These are phyloP conservation scores for Pangasius sanitwongsei DNA, from an alignment of 2,797 vertebrate species.

Conservation along the genomic window DNA sequence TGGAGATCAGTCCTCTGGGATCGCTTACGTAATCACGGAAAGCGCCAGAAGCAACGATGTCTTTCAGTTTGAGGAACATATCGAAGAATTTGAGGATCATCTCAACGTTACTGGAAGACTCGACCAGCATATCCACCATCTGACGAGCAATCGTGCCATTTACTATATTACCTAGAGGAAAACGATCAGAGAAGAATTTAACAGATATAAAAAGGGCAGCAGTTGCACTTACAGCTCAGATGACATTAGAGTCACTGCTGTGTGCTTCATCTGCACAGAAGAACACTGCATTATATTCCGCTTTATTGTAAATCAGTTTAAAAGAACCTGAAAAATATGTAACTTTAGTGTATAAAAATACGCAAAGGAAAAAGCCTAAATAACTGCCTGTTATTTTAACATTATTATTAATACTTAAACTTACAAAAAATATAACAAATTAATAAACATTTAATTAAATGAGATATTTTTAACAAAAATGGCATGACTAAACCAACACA, in stretches of 20 bases:
- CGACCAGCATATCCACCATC: conserved; percentile 99
- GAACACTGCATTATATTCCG: not conserved
- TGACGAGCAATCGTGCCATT: conserved; percentile 96
- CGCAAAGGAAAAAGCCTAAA: too few relatives aligned
- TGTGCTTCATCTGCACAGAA: not conserved
- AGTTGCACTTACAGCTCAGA: not conserved
- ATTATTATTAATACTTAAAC: not conserved
- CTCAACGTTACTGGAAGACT: conserved; percentile 96
- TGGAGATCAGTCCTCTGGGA: conserved; percentile 92
- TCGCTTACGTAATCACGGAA: conserved; percentile 93
- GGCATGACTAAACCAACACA: not conserved
- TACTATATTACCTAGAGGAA: conserved; percentile 87
- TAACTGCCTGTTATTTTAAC: not conserved
- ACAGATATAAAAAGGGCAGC: not conserved
- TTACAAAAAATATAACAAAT: not conserved
- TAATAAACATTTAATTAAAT: not conserved
- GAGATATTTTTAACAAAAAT: not conserved
- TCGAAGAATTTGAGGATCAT: conserved; percentile 99
- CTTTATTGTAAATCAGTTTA: not conserved
- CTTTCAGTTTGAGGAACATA: conserved; percentile 97
- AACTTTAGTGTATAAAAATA: not conserved
- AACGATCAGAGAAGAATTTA: not conserved
- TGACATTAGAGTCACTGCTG: not conserved
- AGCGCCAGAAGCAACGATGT: conserved; percentile 92
- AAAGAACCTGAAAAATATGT: not conserved